Evolutionary conservation across 2,113 vertebrate genomes (phyloP).

Genomic region (Callaeas wilsoni): DNA sequence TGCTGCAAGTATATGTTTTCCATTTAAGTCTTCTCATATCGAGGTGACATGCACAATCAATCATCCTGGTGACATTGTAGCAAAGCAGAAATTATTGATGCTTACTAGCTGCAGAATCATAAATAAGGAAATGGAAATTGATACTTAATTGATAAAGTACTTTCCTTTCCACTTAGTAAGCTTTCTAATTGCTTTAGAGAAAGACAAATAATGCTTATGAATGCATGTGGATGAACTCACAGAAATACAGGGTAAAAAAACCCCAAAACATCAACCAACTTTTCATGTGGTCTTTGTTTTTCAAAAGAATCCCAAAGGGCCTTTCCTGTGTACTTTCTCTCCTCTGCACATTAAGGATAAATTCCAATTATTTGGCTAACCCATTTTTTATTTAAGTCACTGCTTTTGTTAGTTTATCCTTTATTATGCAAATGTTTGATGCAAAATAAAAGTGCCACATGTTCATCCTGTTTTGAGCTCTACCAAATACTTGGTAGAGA

Average conservation of each 20-base stretch:
- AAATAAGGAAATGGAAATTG: slow-evolving; percentile 87
- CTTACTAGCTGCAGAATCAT: slow-evolving; percentile 82
- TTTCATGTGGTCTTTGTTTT: slow-evolving; percentile 21
- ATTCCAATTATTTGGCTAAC: not conserved
- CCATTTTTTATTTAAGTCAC: not conserved
- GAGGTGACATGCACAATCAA: slow-evolving; percentile 82
- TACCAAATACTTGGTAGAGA: not conserved
- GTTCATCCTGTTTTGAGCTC: slow-evolving; percentile 8
- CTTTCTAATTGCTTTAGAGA: slow-evolving; percentile 15
- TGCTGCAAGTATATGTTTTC: slow-evolving; percentile 82
- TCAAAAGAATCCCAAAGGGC: not conserved
- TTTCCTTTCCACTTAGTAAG: slow-evolving; percentile 71
- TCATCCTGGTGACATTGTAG: slow-evolving; percentile 83
- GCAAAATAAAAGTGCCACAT: slow-evolving; percentile 15
- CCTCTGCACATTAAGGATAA: not conserved
- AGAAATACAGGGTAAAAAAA: slow-evolving; percentile 2
- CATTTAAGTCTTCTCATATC: slow-evolving; percentile 85
- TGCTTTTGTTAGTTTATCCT: slow-evolving; percentile 13
- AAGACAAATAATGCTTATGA: not conserved
- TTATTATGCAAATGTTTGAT: slow-evolving; percentile 21
- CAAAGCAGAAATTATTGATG: slow-evolving; percentile 84
- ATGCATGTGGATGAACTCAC: not conserved
- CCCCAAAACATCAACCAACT: not conserved
- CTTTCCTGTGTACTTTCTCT: not conserved
- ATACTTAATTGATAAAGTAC: slow-evolving; percentile 88